phyloP scores from a whole-genome alignment of 2,113 vertebrate species.

The Cricetomys ansorgei region DNA sequence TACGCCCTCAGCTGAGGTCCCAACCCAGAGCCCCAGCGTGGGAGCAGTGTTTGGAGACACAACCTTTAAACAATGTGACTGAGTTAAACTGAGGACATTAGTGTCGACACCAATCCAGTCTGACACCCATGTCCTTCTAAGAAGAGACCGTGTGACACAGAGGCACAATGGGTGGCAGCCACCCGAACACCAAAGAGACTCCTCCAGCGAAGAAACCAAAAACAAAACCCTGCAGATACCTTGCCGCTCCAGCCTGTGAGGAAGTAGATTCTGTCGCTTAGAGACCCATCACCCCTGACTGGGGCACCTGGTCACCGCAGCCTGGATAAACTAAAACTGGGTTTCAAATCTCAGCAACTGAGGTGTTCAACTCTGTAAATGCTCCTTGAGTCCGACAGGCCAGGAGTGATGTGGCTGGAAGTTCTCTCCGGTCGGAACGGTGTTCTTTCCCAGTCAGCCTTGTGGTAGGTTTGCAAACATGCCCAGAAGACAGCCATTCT shows the following conservation, averaged over 20 bases:
- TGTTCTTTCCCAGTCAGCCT: too few relatives aligned
- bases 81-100: neutral
- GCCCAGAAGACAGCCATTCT: neutral
- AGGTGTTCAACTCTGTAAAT: neutral
- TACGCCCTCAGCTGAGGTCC: neutral
- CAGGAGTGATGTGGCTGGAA: neutral
- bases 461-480: neutral
- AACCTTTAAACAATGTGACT: neutral
- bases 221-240: too few relatives aligned
- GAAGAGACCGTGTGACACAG: neutral
- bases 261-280: neutral
- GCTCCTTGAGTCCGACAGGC: neutral
- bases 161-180: neutral
- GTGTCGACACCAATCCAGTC: neutral
- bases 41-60: neutral
- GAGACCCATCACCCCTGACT: rapidly evolving
- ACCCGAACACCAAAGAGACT: neutral
- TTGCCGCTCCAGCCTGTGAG: too few relatives aligned
- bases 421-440: neutral
- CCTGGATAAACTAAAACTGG: neutral
- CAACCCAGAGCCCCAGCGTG: neutral
- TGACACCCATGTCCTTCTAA: neutral
- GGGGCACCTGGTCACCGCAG: neutral
- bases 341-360: rapidly evolving
- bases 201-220: too few relatives aligned